Base-by-base conservation (phyloP, 2,888 invertebrate genomes). In the Machimus atricapillus region DNA sequence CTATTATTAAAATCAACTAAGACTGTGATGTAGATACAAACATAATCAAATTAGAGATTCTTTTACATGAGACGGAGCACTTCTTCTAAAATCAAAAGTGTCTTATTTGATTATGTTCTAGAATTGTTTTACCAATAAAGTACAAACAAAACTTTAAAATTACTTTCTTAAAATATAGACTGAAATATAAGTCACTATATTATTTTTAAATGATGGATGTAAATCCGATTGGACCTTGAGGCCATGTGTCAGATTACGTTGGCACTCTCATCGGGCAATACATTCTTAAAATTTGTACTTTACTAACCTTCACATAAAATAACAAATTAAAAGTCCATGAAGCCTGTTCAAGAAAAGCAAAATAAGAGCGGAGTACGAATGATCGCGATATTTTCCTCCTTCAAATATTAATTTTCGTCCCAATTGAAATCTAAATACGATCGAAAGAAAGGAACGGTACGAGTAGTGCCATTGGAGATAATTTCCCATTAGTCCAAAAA, bases 401-500 rank as follows among this genome's bases (percentile, higher is more conserved):
- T 66, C 66, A 66, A 27, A 66, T 23, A 66, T 23, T 66, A 66
- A 66, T 23, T 27, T 27, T 66, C 66, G 19, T 12, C 27, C 12
- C 66, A 66, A 66, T 66, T 27, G 27, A 19, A 66, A 66, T 23
- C 66, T 14, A 66, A 23, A 66, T 12, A 19, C 23, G 66, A 66
- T 66, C 66, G 66, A 66, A 66, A 23, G 66, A 66, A 9, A 66
- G 12, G 66, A 66, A 27, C 66, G 23, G 66, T 66, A 12, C 23
- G 66, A 66, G 23, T 27, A 23, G 58, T 27, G 27, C 66, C 66
- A 66, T 66, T 66, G 66, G 66, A 66, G 12, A 66, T 79, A 79
- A 79, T 79, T 52, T 79, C 52, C 52, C 79, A 83, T 83, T 66
- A 83, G 82, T 34, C 40, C 82, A 66, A 66, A 66, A 66, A 66